Evolutionary conservation across 2,888 invertebrate genomes (phyloP), one percentile per base, ranked within the genome.

Genomic region (Tortricodes alternella): DNA sequence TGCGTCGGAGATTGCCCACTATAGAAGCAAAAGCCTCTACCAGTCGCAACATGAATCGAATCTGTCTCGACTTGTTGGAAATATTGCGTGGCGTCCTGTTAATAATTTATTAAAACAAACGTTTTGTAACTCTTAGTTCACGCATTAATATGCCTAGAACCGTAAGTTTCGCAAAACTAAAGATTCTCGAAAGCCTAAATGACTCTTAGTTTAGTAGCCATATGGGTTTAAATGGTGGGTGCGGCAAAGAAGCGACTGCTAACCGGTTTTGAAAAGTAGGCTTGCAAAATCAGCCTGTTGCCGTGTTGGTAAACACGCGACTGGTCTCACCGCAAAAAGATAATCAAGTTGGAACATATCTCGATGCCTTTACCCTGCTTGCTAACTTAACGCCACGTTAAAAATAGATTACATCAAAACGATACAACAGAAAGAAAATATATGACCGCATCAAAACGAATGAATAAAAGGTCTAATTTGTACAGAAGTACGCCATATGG

Each of bases 251-350:
- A 62, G 68, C 67, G 72, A 76, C 62, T 65, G 59, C 64, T 61
- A 68, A 89, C 89, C 85, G 85, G 89, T 88, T 78, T 50, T 74
- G 61, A 73, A 78, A 85, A 78, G 83, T 84, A 80, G 82, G 81
- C 81, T 85, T 80, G 85, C 85, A 78, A 87, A 86, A 85, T 83
- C 71, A 69, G 77, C 80, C 67, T 68, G 65, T 67, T 65, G 64
- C 62, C 58, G 61, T 65, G 62, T 63, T 62, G 58, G 65, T 62
- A 65, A 66, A 62, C 61, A 56, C 39, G 62, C 62, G 61, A 46
- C 53, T 52, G 41, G 39, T 34, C 29, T 19, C 46, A 32, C 35
- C 23, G 52, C 52, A 61, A 51, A 61, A 61, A 57, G 37, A 53
- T 27, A 51, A 52, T 52, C 56, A 46, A 32, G 44, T 23, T 46